phyloP scores from a whole-genome alignment of 2,888 invertebrate genomes.

The Calameuta pallipes region DNA sequence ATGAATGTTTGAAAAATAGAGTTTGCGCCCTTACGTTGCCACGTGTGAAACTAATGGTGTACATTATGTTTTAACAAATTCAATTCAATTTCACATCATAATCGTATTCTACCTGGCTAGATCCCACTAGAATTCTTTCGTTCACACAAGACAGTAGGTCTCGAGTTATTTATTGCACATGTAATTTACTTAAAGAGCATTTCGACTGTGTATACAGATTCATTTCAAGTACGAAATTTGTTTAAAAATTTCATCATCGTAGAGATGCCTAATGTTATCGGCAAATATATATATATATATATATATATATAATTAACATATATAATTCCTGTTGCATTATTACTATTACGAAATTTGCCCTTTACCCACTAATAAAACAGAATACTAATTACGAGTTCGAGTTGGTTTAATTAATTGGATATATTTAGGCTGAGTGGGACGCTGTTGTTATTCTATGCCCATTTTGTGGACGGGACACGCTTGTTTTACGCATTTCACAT shows the following conservation, averaged over 20 bases:
- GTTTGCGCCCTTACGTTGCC: background rate
- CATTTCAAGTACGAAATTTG: conserved; percentile 34
- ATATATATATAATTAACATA: background rate
- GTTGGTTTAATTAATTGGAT: background rate
- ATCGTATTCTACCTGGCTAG: background rate
- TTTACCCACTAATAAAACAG: background rate
- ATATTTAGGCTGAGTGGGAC: conserved; percentile 1
- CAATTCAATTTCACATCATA: background rate
- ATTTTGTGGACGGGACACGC: background rate
- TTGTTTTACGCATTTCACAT: background rate
- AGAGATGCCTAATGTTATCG: conserved; percentile 15
- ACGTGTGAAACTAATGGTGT: background rate
- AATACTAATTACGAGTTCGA: background rate
- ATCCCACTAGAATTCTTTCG: conserved; percentile 7
- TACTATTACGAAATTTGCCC: background rate
- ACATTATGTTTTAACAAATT: background rate
- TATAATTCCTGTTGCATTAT: background rate
- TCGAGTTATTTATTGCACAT: conserved; percentile 40
- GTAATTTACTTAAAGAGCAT: conserved; percentile 26
- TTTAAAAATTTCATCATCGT: conserved; percentile 33
- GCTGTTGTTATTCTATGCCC: background rate
- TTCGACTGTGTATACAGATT: conserved; percentile 36
- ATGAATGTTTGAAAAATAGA: background rate
- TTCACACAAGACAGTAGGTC: conserved; percentile 15
- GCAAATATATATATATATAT: conserved; percentile 18